These are phyloP conservation scores for Cheilinus undulatus DNA, from an alignment of 2,113 vertebrate genomes.

Conservation along the genomic window DNA sequence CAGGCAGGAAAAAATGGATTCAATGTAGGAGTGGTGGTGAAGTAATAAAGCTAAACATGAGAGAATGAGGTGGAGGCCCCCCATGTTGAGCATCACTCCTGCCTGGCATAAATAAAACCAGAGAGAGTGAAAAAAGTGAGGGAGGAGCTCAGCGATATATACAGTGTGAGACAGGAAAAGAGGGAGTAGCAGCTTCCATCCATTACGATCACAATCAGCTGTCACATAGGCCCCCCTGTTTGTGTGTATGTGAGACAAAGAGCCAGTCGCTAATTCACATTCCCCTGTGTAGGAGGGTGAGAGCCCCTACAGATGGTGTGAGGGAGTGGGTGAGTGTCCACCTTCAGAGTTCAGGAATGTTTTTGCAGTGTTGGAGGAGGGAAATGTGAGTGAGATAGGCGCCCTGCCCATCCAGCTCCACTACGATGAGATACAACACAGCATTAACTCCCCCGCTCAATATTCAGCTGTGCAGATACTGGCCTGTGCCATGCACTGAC, in stretches of 20 bases:
- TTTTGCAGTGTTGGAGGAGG: slow-evolving; percentile 51
- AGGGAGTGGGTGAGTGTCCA: slow-evolving; percentile 57
- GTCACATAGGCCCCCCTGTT: slow-evolving; percentile 38
- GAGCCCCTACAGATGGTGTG: slow-evolving; percentile 27
- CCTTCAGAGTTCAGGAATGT: slow-evolving; percentile 68
- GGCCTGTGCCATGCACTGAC: slow-evolving; percentile 11
- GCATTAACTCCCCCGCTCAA: slow-evolving; percentile 31
- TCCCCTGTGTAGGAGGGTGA: slow-evolving; percentile 36
- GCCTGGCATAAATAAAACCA: slow-evolving; percentile 40
- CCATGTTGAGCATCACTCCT: slow-evolving; percentile 12
- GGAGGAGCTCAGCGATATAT: slow-evolving; percentile 29
- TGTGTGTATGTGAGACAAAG: slow-evolving; percentile 11
- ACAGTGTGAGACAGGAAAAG: slow-evolving; percentile 38
- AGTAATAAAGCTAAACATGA: not conserved
- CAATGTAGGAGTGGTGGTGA: not conserved
- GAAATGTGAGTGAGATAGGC: slow-evolving; percentile 39
- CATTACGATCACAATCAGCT: slow-evolving; percentile 69
- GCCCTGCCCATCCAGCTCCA: slow-evolving; percentile 27
- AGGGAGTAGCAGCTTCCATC: slow-evolving; percentile 61
- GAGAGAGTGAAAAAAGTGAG: slow-evolving; percentile 15
- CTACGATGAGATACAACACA: slow-evolving; percentile 18
- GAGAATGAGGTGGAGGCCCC: slow-evolving; percentile 16
- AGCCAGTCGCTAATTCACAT: slow-evolving; percentile 26
- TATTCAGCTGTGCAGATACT: slow-evolving; percentile 45
- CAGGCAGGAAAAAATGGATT: slow-evolving; percentile 5